Percentiles rank a stretch among this genome's conserved stretches.
These are phyloP conservation scores for Heteromurus nitidus DNA, from an alignment of 2,888 invertebrate genomes.

Conservation along the genomic window DNA sequence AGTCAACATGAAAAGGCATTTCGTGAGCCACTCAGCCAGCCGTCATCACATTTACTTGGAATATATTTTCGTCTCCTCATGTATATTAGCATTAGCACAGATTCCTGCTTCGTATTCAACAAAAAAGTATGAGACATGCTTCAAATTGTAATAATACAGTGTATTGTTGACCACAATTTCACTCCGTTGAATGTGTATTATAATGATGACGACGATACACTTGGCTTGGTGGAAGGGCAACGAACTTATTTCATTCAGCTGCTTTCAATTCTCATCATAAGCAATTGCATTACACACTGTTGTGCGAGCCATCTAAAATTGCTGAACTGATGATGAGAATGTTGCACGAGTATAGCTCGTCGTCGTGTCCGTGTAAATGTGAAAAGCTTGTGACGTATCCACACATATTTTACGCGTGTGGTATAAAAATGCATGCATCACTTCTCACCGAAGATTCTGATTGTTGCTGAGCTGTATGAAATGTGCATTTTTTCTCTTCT, in stretches of 20 bases:
- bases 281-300: constrained; percentile 3
- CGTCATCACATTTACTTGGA: no score
- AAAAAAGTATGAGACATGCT: neutral
- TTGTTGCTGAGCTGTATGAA: neutral
- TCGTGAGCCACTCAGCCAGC: no score
- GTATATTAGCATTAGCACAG: constrained; percentile 7
- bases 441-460: neutral
- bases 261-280: constrained; percentile 58
- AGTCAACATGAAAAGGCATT: no score
- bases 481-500: neutral
- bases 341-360: constrained; percentile 12
- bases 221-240: constrained; percentile 56
- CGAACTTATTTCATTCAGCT: constrained; percentile 56
- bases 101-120: neutral
- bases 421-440: neutral
- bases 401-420: neutral
- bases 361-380: no score
- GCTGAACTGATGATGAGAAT: neutral
- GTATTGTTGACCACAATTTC: constrained; percentile 15
- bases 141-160: constrained; percentile 2
- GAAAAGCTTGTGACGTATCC: no score
- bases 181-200: constrained; percentile 9
- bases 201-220: constrained; percentile 34
- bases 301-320: no score
- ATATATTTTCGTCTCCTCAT: no score